Conservation (phyloP, 2,888 invertebrate species). For the Agonopterix heracliana region DNA sequence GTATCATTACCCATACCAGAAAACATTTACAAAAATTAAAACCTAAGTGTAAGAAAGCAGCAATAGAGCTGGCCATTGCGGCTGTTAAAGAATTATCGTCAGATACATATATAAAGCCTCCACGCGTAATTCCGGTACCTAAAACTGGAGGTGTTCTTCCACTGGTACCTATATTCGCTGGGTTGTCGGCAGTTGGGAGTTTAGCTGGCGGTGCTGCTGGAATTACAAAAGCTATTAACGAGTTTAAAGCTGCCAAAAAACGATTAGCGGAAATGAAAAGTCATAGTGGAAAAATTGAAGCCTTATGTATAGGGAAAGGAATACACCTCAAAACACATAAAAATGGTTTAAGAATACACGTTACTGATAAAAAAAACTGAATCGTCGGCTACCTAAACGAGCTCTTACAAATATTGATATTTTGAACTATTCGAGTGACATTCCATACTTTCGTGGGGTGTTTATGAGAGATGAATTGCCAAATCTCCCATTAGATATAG, state of each 20-base stretch:
- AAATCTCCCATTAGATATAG: conserved; percentile 15
- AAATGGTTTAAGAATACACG: conserved; percentile 9
- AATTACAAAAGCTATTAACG: conserved; percentile 28
- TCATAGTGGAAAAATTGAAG: conserved; percentile 31
- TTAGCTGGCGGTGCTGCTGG: conserved; percentile 34
- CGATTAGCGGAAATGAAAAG: conserved; percentile 11
- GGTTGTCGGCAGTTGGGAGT: conserved; percentile 31
- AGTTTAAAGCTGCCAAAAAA: conserved; percentile 26
- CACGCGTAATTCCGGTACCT: conserved; percentile 24
- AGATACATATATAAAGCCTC: conserved; percentile 2
- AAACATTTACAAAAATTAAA: neutral
- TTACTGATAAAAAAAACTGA: conserved; percentile 20
- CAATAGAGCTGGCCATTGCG: conserved; percentile 6
- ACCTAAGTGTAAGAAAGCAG: conserved; percentile 2
- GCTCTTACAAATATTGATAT: conserved; percentile 5
- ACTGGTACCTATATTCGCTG: conserved; percentile 35
- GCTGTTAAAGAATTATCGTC: neutral
- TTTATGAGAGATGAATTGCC: conserved; percentile 19
- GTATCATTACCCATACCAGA: too few species aligned
- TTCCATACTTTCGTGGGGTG: too few species aligned
- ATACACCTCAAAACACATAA: conserved; percentile 29
- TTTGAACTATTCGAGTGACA: neutral
- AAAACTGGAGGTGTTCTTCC: conserved; percentile 34
- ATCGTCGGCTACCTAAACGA: conserved; percentile 1
- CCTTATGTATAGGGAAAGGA: conserved; percentile 35